Conservation (phyloP, 2,797 vertebrate species). For the Mallotus villosus region DNA sequence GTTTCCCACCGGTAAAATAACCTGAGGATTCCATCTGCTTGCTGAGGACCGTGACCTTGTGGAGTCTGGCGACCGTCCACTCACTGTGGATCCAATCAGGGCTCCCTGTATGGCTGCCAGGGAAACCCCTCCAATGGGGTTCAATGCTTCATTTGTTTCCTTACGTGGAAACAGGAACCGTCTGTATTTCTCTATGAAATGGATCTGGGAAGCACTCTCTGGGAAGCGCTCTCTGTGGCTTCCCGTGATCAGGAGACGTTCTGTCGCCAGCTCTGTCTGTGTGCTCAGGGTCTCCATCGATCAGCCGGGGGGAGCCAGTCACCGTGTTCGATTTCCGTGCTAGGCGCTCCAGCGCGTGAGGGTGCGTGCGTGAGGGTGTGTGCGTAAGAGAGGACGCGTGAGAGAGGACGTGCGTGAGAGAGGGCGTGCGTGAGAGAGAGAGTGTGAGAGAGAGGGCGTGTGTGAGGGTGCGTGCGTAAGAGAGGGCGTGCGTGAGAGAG, state of each 20-base stretch:
- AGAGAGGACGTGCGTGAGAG: slow-evolving; percentile 17
- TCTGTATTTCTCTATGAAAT: slow-evolving; percentile 12
- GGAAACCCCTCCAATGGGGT: slow-evolving; percentile 49
- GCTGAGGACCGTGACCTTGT: slow-evolving; percentile 52
- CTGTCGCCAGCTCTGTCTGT: background rate
- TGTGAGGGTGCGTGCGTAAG: slow-evolving; percentile 14
- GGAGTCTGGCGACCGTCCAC: slow-evolving; percentile 47
- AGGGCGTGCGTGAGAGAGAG: slow-evolving; percentile 4
- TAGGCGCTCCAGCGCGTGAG: slow-evolving; percentile 2
- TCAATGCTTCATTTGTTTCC: slow-evolving; percentile 33
- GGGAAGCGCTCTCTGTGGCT: background rate
- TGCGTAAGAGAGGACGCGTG: slow-evolving; percentile 4
- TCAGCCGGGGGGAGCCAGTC: no score
- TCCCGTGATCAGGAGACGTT: background rate
- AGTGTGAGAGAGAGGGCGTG: slow-evolving; percentile 13
- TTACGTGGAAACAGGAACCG: slow-evolving; percentile 23
- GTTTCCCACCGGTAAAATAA: slow-evolving; percentile 59
- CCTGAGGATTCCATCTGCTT: slow-evolving; percentile 44
- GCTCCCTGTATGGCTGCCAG: slow-evolving; percentile 26
- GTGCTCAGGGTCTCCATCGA: background rate
- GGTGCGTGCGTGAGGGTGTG: background rate
- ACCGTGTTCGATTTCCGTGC: no score
- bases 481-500: background rate
- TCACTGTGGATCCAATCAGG: slow-evolving; percentile 50
- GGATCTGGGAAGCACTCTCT: background rate